These are phyloP conservation scores for Crossocerus cetratus DNA, from an alignment of 2,888 invertebrate genomes.

Conservation along the genomic window DNA sequence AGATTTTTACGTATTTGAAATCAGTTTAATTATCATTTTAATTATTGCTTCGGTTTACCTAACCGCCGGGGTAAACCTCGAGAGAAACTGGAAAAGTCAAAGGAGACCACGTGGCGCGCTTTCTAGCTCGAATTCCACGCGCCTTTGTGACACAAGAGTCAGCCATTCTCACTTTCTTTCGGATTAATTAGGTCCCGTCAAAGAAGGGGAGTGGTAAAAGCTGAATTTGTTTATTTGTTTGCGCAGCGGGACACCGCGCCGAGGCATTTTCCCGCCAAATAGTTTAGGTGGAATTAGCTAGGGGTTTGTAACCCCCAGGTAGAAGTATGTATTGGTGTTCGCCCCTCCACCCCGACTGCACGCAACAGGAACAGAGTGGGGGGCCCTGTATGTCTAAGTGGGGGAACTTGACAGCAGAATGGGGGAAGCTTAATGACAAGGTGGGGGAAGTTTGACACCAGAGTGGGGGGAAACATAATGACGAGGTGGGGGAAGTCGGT, in stretches of 20 bases:
- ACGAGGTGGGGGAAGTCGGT: slow-evolving; percentile 15
- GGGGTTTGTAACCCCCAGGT: slow-evolving; percentile 59
- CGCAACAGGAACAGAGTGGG: slow-evolving; percentile 41
- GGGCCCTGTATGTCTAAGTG: too few species aligned
- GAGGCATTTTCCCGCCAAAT: slow-evolving; percentile 48
- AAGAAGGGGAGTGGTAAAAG: not conserved
- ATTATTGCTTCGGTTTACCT: too few species aligned
- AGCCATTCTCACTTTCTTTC: too few species aligned
- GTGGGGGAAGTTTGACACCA: slow-evolving; percentile 10
- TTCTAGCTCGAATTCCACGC: too few species aligned
- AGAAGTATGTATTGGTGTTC: slow-evolving; percentile 59
- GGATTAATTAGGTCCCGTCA: slow-evolving; percentile 11
- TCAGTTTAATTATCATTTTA: too few species aligned
- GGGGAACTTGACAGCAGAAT: slow-evolving; percentile 17
- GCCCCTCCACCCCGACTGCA: slow-evolving; percentile 45
- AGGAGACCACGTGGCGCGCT: too few species aligned
- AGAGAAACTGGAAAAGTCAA: too few species aligned
- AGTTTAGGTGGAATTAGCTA: slow-evolving; percentile 62
- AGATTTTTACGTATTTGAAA: too few species aligned
- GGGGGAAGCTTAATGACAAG: slow-evolving; percentile 4
- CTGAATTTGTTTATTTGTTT: slow-evolving; percentile 45
- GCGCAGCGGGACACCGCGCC: slow-evolving; percentile 16
- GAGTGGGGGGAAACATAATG: slow-evolving; percentile 16
- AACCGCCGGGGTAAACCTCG: too few species aligned
- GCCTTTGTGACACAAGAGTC: too few species aligned